These are phyloP conservation scores for Mantis religiosa DNA, from an alignment of 2,888 invertebrate species.

Conservation along the genomic window DNA sequence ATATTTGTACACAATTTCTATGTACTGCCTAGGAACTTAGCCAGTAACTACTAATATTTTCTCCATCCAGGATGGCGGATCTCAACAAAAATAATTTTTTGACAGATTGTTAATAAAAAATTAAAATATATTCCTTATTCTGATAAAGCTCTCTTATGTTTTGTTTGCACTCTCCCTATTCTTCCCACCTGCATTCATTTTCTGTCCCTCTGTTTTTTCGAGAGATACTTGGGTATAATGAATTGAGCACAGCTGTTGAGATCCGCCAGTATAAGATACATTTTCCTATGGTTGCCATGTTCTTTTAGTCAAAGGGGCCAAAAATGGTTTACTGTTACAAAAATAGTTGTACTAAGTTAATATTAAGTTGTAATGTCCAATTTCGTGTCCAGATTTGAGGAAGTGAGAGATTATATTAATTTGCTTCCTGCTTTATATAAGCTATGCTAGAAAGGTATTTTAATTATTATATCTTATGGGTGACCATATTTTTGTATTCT, in stretches of 20 bases:
- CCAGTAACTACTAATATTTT: neutral
- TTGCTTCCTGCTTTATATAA: neutral
- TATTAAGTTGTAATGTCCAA: neutral
- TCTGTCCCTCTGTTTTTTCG: neutral
- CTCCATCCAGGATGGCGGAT: neutral
- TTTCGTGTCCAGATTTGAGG: neutral
- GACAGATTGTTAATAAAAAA: neutral
- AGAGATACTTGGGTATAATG: neutral
- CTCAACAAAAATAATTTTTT: neutral
- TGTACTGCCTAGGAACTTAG: neutral
- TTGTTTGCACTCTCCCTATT: neutral
- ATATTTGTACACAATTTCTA: neutral
- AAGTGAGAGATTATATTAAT: neutral
- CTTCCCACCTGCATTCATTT: neutral
- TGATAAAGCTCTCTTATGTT: neutral
- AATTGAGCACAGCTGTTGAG: neutral
- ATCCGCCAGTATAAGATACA: neutral
- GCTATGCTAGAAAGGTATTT: neutral
- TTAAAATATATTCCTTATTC: neutral
- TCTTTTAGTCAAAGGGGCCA: neutral
- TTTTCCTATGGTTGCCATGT: neutral
- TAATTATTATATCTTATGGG: neutral
- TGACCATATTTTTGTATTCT: neutral
- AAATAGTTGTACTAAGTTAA: neutral
- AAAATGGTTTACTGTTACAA: neutral